A percentile compares a stretch with the other conserved stretches of the same genome.
phyloP scores from a whole-genome alignment of 92 coral and sea anemone genomes.

The Palythoa heliodiscus region DNA sequence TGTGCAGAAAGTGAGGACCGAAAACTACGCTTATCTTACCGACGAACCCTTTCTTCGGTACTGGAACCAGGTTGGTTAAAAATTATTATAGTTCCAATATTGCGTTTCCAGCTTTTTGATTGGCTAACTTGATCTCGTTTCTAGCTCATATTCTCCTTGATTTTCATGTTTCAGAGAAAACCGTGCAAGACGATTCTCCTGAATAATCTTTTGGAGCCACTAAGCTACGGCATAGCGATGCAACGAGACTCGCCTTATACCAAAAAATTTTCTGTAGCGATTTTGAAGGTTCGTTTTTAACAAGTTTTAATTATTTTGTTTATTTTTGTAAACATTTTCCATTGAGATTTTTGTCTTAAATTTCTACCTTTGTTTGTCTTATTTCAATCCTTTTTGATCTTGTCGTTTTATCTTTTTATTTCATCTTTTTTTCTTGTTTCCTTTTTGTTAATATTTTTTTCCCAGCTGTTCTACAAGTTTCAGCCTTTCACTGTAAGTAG shows the following conservation, averaged over 20 bases:
- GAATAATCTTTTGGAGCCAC: conserved; percentile 73
- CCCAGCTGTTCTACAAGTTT: no score
- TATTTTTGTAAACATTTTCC: background rate
- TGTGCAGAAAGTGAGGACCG: conserved; percentile 65
- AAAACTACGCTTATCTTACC: conserved; percentile 83
- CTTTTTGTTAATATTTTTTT: no score
- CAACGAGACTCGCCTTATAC: conserved; percentile 85
- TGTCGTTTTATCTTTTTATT: no score
- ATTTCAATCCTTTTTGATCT: no score
- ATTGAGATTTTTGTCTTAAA: background rate
- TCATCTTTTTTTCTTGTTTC: no score
- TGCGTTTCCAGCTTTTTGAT: no score
- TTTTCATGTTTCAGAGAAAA: conserved; percentile 45
- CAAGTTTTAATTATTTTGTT: no score
- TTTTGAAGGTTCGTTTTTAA: conserved; percentile 65
- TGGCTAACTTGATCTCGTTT: no score
- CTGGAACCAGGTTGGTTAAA: conserved; percentile 38
- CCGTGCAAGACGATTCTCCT: conserved; percentile 88
- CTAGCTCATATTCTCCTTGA: background rate
- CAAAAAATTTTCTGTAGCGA: conserved; percentile 79
- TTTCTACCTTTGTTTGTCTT: background rate
- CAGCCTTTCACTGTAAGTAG: no score
- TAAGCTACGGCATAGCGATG: conserved; percentile 93
- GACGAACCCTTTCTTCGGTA: conserved; percentile 65
- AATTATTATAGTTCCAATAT: background rate